These are phyloP conservation scores for Sardinella longiceps DNA, from an alignment of 2,797 vertebrate species.

Conservation along the genomic window DNA sequence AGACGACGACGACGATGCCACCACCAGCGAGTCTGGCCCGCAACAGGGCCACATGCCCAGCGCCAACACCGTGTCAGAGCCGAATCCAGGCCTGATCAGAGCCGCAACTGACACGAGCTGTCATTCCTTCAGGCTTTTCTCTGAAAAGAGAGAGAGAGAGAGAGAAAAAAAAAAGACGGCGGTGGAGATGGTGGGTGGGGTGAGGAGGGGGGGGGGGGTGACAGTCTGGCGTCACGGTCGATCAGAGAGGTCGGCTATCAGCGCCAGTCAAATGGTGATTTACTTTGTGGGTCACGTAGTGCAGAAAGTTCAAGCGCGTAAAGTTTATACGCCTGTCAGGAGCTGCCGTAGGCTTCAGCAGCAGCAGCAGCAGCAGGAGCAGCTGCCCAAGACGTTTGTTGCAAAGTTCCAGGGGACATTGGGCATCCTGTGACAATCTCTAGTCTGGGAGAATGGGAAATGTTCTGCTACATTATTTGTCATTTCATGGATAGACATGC, in stretches of 20 bases:
- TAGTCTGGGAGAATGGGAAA: background rate
- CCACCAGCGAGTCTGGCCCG: background rate
- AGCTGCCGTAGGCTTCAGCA: background rate
- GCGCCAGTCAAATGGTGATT: slow-evolving; percentile 8
- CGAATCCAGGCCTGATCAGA: background rate
- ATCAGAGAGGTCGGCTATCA: background rate
- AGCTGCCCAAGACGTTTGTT: background rate
- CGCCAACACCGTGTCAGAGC: background rate
- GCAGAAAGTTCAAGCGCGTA: background rate
- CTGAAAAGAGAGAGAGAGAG: background rate
- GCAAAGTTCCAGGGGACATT: background rate
- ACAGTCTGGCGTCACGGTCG: background rate
- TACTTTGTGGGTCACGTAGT: background rate
- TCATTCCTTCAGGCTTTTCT: background rate
- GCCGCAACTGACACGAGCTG: background rate
- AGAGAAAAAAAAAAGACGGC: background rate
- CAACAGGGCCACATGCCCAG: background rate
- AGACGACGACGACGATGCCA: too few species aligned
- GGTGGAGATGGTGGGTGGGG: too few species aligned
- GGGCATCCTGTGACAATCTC: background rate
- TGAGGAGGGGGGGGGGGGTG: too few species aligned
- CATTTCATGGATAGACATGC: background rate
- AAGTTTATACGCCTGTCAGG: slow-evolving; percentile 9
- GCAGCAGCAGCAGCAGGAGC: background rate
- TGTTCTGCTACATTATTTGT: background rate